Conservation (phyloP, 2,797 vertebrate genomes). For the Peromyscus melanophrys region DNA sequence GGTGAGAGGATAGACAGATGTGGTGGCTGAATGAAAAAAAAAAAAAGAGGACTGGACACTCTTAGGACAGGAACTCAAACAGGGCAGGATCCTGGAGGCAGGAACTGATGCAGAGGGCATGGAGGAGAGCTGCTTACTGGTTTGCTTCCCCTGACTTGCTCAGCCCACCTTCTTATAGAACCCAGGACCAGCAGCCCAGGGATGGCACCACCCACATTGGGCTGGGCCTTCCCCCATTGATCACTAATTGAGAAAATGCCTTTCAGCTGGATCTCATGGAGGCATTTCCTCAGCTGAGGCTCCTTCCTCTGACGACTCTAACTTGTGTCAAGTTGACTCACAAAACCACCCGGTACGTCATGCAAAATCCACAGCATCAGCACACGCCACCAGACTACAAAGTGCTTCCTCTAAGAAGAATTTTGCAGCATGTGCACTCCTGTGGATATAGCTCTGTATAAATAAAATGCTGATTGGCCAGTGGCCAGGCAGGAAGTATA, state of each 20-base stretch:
- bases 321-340: not conserved
- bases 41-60: not conserved
- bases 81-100: not conserved
- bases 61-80: not conserved
- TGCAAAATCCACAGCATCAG: not conserved
- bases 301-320: not conserved
- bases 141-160: not conserved
- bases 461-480: too few species aligned
- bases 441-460: too few species aligned
- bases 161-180: not conserved
- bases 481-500: too few species aligned
- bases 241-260: not conserved
- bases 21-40: not conserved
- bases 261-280: not conserved
- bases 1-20: not conserved
- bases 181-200: not conserved
- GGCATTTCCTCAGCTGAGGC: not conserved
- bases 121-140: not conserved
- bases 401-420: not conserved
- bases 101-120: not conserved
- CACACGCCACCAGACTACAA: not conserved
- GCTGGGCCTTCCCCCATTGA: not conserved
- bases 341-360: not conserved
- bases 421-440: too few species aligned
- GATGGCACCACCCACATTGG: not conserved